Evolutionary conservation across 2,797 vertebrate genomes (phyloP).

Genomic region (Chaunax sp.): DNA sequence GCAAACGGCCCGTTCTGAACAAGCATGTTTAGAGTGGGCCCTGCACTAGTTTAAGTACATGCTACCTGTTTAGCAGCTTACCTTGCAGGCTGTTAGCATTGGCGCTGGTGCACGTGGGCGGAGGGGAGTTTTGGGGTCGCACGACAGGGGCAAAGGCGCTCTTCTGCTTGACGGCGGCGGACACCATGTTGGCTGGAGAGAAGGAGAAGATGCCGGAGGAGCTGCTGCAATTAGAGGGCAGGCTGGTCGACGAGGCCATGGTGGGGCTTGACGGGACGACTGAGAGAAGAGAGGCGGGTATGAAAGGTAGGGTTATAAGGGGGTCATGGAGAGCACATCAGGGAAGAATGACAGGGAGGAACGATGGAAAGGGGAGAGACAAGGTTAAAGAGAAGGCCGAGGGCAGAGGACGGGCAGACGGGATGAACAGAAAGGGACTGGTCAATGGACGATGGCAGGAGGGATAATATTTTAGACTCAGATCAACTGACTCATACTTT

Average conservation of each 20-base stretch:
- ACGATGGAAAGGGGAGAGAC: conserved; percentile 65
- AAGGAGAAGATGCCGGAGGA: conserved; percentile 99
- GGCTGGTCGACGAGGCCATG: conserved; percentile 98
- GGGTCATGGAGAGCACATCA: conserved; percentile 79
- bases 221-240: conserved; percentile 98
- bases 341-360: conserved; percentile 78
- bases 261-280: conserved; percentile 98
- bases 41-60: neutral
- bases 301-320: conserved; percentile 64
- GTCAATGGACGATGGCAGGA: conserved; percentile 79
- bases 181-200: conserved; percentile 99
- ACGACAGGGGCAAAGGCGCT: conserved; percentile 98
- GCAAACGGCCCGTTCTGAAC: no score
- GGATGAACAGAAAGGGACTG: conserved; percentile 82
- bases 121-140: conserved; percentile 97
- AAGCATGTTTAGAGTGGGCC: no score
- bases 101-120: conserved; percentile 97
- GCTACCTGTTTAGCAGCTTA: conserved; percentile 65
- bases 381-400: conserved; percentile 77
- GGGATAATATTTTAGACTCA: conserved; percentile 73
- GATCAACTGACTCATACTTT: conserved; percentile 61
- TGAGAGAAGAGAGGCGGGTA: conserved; percentile 69
- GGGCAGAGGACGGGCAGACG: conserved; percentile 77
- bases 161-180: conserved; percentile 98
- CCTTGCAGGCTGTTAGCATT: conserved; percentile 98